Evolutionary conservation across 2,888 invertebrate species (phyloP), one percentile per base, ranked within the genome.

Genomic region (Eurois occulta): DNA sequence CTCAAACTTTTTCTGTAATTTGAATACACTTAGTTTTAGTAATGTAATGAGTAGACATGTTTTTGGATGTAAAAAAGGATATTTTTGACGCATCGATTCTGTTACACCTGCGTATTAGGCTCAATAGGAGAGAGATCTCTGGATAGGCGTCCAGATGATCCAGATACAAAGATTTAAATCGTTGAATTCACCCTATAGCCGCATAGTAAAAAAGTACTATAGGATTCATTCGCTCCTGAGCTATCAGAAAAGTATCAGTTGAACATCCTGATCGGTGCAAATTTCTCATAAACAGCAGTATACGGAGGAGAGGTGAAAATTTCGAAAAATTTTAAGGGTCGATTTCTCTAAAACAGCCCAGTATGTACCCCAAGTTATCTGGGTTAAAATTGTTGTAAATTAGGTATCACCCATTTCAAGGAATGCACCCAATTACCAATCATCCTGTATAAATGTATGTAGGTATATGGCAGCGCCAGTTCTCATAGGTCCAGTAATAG

Each of bases 1-100:
- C 24, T 76, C 72, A 11, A 60, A 28, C 21, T 66, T 75, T 77
- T 87, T 85, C 85, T 85, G 85, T 24, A 87, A 84, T 68, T 43
- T 2, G 0, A 69, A 55, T 16, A 0, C 1, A 32, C 0, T 52
- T 46, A 7, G 1, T 41, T 32, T 73, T 18, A 35, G 10, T 16
- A 6, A 38, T 16, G 4, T 16, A 41, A 52, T 8, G 7, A n/a
- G 7, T 35, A n/a, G 2, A 24, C 18, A 24, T 16, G 10, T 24
- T 43, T 38, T 38, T 28, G 35, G 10, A 28, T 8, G 32, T 70
- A 48, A 38, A 38, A 8, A 13, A 18, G 0, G 10, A 24, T 32
- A 32, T 72, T 48, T 72, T 38, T 24, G 18, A 18, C 4, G 7
- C 38, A 28, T 24, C 28, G 10, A 38, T 72, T 71, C 28, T 46